Base-by-base conservation (phyloP, 2,888 invertebrate genomes). In the Hartigia nigra region DNA sequence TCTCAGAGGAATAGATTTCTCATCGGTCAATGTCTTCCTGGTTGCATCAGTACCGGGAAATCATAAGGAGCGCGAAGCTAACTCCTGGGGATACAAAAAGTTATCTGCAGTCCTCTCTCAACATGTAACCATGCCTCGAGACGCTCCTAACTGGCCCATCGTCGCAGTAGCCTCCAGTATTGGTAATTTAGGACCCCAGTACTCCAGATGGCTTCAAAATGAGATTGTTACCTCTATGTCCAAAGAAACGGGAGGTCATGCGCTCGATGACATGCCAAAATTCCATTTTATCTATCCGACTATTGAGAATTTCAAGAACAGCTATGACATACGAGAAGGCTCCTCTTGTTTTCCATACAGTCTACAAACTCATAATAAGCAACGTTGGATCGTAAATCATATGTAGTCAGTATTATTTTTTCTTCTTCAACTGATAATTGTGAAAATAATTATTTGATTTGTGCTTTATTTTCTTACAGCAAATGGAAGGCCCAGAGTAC, bases 121-220 rank as follows among this genome's bases (percentile, higher is more conserved):
- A 81, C 94, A 97, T 89, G 95, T 95, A 69, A 90, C 89, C 70
- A 87, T 93, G 82, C 92, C 90, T 36, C 88, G 91, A 0, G 93
- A 94, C 85, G 92, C 92, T 12, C 85, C 89, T 0, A 86, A 90
- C 12, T 96, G 96, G 94, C 94, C 95, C 0, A 92, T 98, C 0
- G 90, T 98, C 4, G 96, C 96, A 0, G 98, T 99, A 92, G 96
- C 97, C 78, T 98, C 98, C 39, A 98, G 98, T 83, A 95, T 99
- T 70, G 99, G 98, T 35, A 96, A 96, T 81, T 93, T 97, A 76
- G 98, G 98, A 1, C 93, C 95, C 14, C 94, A 93, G 76, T 88
- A 87, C 12, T 92, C 93, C 12, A 91, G 93, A 72, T 98, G 98
- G 98, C 92, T 98, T 80, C 93, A 94, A 5, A 94, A 95, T 0